Percentiles rank a stretch among this genome's conserved stretches.
phyloP scores from a whole-genome alignment of 1,140 invertebrate species.

The Radopholus similis region DNA sequence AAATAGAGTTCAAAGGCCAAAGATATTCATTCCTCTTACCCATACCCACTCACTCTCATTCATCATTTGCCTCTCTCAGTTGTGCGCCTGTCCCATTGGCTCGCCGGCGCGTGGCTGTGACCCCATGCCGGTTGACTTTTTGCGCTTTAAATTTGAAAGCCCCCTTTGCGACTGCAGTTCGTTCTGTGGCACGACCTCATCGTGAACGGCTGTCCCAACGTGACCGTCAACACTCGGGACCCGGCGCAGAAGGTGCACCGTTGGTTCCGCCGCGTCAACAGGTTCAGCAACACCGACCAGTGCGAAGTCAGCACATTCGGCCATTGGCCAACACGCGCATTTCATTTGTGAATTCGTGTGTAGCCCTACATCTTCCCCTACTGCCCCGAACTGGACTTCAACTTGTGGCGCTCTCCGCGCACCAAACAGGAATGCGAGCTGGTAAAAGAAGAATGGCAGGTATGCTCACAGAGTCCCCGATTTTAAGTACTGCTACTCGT shows the following conservation, averaged over 20 bases:
- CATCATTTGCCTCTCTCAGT: no score
- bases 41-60: no score
- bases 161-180: no score
- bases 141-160: slow-evolving; percentile 1
- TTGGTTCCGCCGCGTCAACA: slow-evolving; percentile 58
- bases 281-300: slow-evolving; percentile 60
- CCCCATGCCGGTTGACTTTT: slow-evolving; percentile 40
- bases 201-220: slow-evolving; percentile 60
- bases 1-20: background rate
- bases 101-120: slow-evolving; percentile 60
- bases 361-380: slow-evolving; percentile 60
- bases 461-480: background rate
- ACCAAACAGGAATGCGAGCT: slow-evolving; percentile 59
- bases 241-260: slow-evolving; percentile 60
- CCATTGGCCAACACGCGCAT: background rate
- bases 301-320: slow-evolving; percentile 32
- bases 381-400: slow-evolving; percentile 59
- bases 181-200: slow-evolving; percentile 59
- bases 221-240: slow-evolving; percentile 59
- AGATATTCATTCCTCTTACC: background rate
- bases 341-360: background rate
- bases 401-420: slow-evolving; percentile 57
- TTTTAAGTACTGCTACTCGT: slow-evolving; percentile 12
- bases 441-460: background rate
- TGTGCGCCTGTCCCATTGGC: slow-evolving; percentile 58